Evolutionary conservation across 2,797 vertebrate genomes (phyloP), one percentile per base, ranked within the genome.

Genomic region (Molossus alvarezi): DNA sequence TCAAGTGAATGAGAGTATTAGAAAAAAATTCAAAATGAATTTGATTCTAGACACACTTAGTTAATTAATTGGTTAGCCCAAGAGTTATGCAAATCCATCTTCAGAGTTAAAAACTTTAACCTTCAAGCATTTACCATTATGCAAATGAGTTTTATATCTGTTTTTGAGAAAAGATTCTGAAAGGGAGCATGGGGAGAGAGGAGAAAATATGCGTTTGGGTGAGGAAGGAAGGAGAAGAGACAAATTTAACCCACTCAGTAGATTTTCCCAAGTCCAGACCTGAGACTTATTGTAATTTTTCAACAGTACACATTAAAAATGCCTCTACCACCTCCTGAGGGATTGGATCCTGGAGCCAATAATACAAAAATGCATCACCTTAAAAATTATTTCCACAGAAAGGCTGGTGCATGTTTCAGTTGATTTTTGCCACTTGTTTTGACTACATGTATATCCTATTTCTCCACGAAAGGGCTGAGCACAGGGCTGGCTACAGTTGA

Each of bases 341-440:
- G 25, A 82, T 0, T 58, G 75, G 12, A 51, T 75, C 8, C 33
- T 41, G 0, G 69, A 48, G 0, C 60, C n/a, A 97, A 65, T 64
- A 45, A 53, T 0, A 0, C 11, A 21, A 27, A 64, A 77, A 57
- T 85, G 13, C 9, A n/a, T 97, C 77, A 98, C 98, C 98, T 98
- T 95, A 93, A 98, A 98, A 69, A 98, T 97, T 4, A 86, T 91
- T 41, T 97, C 92, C 92, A 98, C n/a, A 55, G 98, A 98, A 91
- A 98, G 97, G 79, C 91, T 98, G 14, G 98, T 98, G 76, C 98
- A 98, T 7, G 98, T 96, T 15, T 98, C 98, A 5, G 91, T 91
- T 55, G 97, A 92, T 87, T 98, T 98, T 65, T 97, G 94, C 98
- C 98, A 98, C 76, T 80, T 96, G 51, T 96, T 97, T 69, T 98